Evolutionary conservation across 2,888 invertebrate genomes (phyloP).

Genomic region (Oligia strigilis): DNA sequence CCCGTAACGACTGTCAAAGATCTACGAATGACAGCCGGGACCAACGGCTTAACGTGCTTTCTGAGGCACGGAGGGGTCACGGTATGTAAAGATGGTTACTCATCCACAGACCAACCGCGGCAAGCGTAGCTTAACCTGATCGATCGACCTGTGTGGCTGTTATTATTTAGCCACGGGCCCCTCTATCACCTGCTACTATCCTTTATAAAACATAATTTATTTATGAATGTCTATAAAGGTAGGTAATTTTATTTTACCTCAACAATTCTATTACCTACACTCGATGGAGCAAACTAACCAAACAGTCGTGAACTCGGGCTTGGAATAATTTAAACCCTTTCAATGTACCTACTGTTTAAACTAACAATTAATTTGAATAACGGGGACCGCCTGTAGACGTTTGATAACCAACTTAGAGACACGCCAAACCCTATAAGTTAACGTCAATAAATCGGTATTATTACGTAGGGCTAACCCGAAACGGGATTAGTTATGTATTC

Average conservation of each 20-base stretch:
- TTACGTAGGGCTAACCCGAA: slow-evolving; percentile 62
- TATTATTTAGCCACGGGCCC: too few species aligned
- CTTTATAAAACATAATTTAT: neutral
- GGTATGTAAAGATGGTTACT: too few species aligned
- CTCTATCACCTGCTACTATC: too few species aligned
- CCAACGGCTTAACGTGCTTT: too few species aligned
- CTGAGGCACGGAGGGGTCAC: too few species aligned
- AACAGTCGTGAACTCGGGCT: slow-evolving; percentile 25
- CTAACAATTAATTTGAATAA: slow-evolving; percentile 66
- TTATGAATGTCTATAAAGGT: neutral
- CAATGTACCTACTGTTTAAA: slow-evolving; percentile 49
- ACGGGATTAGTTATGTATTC: slow-evolving; percentile 64
- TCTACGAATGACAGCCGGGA: too few species aligned
- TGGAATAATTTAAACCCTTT: slow-evolving; percentile 52
- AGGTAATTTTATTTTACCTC: slow-evolving; percentile 1
- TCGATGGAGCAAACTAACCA: slow-evolving; percentile 14
- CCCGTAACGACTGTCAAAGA: too few species aligned
- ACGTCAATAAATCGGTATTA: slow-evolving; percentile 64
- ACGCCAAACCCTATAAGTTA: slow-evolving; percentile 62
- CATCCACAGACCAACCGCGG: too few species aligned
- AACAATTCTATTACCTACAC: neutral
- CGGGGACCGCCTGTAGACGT: slow-evolving; percentile 59
- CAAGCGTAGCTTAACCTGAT: too few species aligned
- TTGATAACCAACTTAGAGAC: slow-evolving; percentile 64
- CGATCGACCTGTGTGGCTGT: too few species aligned